Evolutionary conservation across 2,113 vertebrate genomes (phyloP).

Genomic region (Okapia johnstoni): DNA sequence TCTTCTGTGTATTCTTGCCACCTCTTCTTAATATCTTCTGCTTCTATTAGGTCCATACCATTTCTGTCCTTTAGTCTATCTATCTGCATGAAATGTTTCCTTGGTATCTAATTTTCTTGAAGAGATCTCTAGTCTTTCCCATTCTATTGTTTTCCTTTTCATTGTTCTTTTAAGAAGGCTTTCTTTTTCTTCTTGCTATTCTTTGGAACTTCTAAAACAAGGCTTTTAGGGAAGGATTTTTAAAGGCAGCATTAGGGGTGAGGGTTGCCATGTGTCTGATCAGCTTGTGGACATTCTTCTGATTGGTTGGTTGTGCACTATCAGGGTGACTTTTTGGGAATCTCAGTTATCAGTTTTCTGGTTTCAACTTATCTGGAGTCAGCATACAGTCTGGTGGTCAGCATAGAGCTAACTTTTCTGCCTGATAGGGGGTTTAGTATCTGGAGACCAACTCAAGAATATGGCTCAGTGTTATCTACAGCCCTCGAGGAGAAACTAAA

Average conservation of each 20-base stretch:
- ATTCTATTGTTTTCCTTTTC: not conserved
- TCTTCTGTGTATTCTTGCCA: not conserved
- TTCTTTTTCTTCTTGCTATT: not conserved
- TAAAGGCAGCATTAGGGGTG: not conserved
- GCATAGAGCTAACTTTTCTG: not conserved
- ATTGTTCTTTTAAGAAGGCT: not conserved
- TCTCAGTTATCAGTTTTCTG: not conserved
- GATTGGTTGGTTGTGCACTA: not conserved
- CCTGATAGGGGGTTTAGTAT: not conserved
- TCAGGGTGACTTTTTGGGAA: not conserved
- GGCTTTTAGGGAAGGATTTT: not conserved
- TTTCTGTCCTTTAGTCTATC: not conserved
- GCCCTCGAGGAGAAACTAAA: not conserved
- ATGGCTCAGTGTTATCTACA: not conserved
- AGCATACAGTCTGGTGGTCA: not conserved
- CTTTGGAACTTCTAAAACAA: not conserved
- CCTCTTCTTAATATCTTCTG: not conserved
- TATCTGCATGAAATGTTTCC: not conserved
- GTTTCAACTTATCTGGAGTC: not conserved
- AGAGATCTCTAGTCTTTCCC: not conserved
- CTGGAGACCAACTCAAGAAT: not conserved
- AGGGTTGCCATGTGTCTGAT: not conserved
- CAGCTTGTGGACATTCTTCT: not conserved
- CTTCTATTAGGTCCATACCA: not conserved
- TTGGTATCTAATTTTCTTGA: not conserved